Percentiles rank a stretch among this genome's conserved stretches.
These are phyloP conservation scores for Agelas oroides DNA, from an alignment of 37 sponge, comb jelly and placozoan species.

Conservation along the genomic window DNA sequence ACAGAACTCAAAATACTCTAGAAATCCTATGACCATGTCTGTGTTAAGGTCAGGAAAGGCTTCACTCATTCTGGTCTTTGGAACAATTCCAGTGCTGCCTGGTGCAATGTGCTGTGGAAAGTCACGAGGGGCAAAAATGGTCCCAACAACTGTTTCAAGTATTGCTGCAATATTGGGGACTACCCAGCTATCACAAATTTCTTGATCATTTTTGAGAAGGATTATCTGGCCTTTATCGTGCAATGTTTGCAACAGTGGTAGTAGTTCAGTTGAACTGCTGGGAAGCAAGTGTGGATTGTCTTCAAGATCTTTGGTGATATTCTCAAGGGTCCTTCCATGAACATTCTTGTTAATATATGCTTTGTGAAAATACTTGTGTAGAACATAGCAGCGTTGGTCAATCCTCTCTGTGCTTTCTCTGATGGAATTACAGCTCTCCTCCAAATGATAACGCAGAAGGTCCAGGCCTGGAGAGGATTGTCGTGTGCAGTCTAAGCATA, in stretches of 20 bases:
- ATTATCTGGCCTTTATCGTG: not conserved
- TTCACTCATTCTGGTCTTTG: not conserved
- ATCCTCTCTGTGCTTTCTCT: no score
- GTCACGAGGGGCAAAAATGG: slow-evolving; percentile 19
- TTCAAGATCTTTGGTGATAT: not conserved
- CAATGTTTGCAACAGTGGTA: not conserved
- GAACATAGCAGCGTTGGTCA: no score
- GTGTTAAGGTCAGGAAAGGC: slow-evolving; percentile 17
- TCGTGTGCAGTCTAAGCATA: no score
- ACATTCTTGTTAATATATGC: not conserved
- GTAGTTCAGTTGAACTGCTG: not conserved
- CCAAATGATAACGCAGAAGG: no score
- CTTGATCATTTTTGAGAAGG: not conserved
- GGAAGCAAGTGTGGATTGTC: not conserved
- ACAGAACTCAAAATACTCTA: slow-evolving; percentile 30
- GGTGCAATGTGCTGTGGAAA: not conserved
- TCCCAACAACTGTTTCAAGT: slow-evolving; percentile 7
- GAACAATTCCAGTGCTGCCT: slow-evolving; percentile 8
- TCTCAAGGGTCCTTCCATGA: not conserved
- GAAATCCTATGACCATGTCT: not conserved
- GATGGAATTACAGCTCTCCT: no score
- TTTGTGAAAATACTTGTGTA: no score
- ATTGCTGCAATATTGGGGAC: slow-evolving; percentile 7
- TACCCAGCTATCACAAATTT: slow-evolving; percentile 6
- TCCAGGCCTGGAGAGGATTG: no score